phyloP scores from a whole-genome alignment of 2,888 invertebrate genomes.

The Acleris literana region DNA sequence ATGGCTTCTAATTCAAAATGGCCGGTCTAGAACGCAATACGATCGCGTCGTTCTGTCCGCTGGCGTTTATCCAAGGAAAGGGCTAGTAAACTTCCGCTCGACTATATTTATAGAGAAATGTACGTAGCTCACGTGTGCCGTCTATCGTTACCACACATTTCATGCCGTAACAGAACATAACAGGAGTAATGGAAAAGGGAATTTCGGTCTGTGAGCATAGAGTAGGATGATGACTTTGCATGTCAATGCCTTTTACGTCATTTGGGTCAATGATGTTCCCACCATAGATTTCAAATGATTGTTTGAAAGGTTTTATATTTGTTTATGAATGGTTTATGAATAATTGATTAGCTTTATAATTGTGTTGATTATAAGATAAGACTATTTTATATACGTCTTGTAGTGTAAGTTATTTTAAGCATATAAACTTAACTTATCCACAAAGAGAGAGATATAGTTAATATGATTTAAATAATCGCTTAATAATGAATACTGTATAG shows the following conservation, averaged over 20 bases:
- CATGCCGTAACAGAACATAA: too few species aligned
- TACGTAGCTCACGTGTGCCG: constrained; percentile 12
- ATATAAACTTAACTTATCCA: too few species aligned
- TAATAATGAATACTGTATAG: too few species aligned
- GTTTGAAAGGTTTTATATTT: constrained; percentile 7
- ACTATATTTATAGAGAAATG: constrained; percentile 62
- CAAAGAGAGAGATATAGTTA: too few species aligned
- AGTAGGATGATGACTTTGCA: too few species aligned
- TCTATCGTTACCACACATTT: background rate
- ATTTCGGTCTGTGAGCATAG: too few species aligned
- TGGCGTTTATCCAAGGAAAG: constrained; percentile 66
- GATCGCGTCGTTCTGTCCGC: constrained; percentile 36
- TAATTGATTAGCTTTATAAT: background rate
- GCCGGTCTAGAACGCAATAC: background rate
- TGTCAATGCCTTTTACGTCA: background rate
- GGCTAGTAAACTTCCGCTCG: constrained; percentile 69
- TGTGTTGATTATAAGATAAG: too few species aligned
- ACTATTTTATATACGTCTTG: too few species aligned
- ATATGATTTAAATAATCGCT: too few species aligned
- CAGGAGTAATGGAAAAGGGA: too few species aligned
- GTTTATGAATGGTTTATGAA: constrained; percentile 4
- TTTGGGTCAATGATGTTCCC: constrained; percentile 13
- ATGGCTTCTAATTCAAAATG: background rate
- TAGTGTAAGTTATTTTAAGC: too few species aligned
- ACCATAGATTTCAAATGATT: background rate